Evolutionary conservation across 64 coral and sea anemone species (phyloP), one percentile per base, ranked within the genome.

Genomic region (Montipora cactus): DNA sequence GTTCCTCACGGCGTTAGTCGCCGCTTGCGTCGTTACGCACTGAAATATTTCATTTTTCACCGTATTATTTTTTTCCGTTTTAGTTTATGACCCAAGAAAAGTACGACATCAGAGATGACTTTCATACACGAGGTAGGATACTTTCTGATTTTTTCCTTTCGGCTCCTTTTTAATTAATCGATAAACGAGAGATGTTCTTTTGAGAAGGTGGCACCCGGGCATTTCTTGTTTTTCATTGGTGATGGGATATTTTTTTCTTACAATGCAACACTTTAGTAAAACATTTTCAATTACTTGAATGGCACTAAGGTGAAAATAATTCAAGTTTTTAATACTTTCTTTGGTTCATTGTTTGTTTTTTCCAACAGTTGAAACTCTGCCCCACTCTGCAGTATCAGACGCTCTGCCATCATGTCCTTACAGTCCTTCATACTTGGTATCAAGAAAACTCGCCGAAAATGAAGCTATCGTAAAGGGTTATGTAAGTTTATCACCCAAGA

Each of bases 351-450:
- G 20, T 13, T 15, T 80, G 10, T 10, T 90, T 70, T 37, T 53
- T 2, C 49, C 9, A 18, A 28, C 64, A 90, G 89, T 81, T 75
- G 80, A 91, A 75, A 74, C 52, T 20, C 89, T 91, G 21, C 44
- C 59, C 0, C 89, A 91, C 57, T 91, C 67, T 10, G 89, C 81
- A 46, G 89, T 91, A 2, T 59, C 50, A 46, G 79, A 91, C 16
- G 79, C 82, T 19, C 53, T 91, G 1, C 79, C 79, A 45, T 44
- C 64, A 1, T 91, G 89, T 83, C 80, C 68, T 25, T 91, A 91
- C 37, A 73, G 19, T n/a, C 89, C 89, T 44, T 81, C 79, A 8
- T 91, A 83, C 46, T 48, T 91, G 8, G 22, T 81, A n/a, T 71
- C 64, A 50, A 70, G 47, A 86, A 86, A 86, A 49, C 62, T 86